These are phyloP conservation scores for Falco novaeseelandiae DNA, from an alignment of 2,797 vertebrate genomes.

Conservation along the genomic window DNA sequence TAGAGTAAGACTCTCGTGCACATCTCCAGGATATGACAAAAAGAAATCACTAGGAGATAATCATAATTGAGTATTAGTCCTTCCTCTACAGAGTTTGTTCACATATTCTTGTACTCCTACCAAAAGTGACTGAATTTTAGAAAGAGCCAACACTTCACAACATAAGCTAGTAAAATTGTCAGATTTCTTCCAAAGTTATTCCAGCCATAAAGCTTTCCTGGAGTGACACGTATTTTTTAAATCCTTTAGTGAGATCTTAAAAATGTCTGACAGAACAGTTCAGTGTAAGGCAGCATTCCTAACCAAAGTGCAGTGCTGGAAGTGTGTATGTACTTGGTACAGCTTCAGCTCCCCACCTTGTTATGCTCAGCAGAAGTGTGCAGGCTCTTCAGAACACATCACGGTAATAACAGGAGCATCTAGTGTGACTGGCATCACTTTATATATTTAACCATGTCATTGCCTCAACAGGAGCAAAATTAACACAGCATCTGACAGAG, in stretches of 20 bases:
- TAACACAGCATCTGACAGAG: not conserved
- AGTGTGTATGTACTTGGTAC: not conserved
- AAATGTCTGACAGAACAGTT: not conserved
- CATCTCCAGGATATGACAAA: not conserved
- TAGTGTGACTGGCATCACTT: not conserved
- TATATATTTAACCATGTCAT: not conserved
- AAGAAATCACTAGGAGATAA: not conserved
- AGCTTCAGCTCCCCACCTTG: not conserved
- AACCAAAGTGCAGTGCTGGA: not conserved
- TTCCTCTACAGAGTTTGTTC: not conserved
- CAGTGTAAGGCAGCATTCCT: not conserved
- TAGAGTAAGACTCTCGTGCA: not conserved
- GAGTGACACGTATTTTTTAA: conserved; percentile 5
- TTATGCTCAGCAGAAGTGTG: not conserved
- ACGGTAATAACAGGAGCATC: not conserved
- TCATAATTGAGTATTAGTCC: not conserved
- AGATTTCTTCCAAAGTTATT: conserved; percentile 42
- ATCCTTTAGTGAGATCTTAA: conserved; percentile 27
- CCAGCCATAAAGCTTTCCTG: not conserved
- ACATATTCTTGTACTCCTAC: not conserved
- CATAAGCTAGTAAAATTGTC: not conserved
- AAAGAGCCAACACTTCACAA: not conserved
- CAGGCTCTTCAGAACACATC: not conserved
- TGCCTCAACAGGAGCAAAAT: not conserved
- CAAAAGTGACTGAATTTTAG: conserved; percentile 27